These are phyloP conservation scores for Huso huso DNA, from an alignment of 2,797 vertebrate species.

Conservation along the genomic window DNA sequence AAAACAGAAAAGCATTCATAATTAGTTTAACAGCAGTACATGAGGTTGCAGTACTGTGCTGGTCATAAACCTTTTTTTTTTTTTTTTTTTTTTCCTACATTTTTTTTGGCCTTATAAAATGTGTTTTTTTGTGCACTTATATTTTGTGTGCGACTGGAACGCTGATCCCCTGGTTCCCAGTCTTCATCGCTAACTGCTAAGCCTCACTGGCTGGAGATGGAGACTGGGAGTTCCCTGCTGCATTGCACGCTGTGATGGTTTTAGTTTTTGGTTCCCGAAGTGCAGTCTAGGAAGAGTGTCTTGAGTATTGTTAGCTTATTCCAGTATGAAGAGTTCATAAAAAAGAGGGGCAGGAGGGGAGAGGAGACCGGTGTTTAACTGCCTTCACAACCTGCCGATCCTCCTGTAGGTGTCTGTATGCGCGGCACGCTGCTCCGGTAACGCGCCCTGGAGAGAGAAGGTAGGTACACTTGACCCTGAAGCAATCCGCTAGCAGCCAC, in stretches of 20 bases:
- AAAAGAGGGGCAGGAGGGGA: constrained; percentile 11
- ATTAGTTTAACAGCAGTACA: too few relatives aligned
- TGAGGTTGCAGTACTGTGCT: too few relatives aligned
- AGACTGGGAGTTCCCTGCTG: neutral
- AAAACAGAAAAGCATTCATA: too few relatives aligned
- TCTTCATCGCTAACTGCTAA: too few relatives aligned
- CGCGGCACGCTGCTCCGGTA: constrained; percentile 78
- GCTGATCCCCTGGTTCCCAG: too few relatives aligned
- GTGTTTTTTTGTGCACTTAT: too few relatives aligned
- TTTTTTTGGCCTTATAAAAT: too few relatives aligned
- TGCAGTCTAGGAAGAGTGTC: constrained; percentile 3
- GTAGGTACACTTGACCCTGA: constrained; percentile 78
- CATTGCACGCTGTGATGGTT: neutral
- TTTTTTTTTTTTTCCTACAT: too few relatives aligned
- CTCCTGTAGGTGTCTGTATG: constrained; percentile 84
- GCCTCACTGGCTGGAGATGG: neutral
- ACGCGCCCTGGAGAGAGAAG: constrained; percentile 78
- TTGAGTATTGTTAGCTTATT: constrained; percentile 35
- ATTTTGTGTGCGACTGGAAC: too few relatives aligned
- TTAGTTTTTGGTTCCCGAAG: neutral
- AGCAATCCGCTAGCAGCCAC: constrained; percentile 22
- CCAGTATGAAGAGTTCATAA: constrained; percentile 37
- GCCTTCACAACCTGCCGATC: constrained; percentile 82
- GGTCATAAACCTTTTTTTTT: too few relatives aligned
- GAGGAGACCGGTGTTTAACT: constrained; percentile 30